Conservation (phyloP, 2,113 vertebrate genomes). For the Campylomormyrus tamandua region DNA sequence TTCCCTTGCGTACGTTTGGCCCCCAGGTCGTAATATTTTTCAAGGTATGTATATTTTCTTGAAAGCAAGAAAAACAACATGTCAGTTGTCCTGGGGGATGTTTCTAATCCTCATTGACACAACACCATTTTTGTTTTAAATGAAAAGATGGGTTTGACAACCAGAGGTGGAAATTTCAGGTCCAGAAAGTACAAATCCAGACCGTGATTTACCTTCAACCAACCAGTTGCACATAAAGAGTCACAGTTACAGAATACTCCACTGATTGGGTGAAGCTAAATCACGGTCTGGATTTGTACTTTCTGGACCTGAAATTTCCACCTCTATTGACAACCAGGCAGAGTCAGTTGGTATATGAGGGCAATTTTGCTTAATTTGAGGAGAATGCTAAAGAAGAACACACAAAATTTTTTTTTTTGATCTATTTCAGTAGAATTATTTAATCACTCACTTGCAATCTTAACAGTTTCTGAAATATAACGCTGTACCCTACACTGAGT, state of each 20-base stretch:
- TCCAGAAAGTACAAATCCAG: too few relatives aligned
- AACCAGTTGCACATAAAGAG: too few relatives aligned
- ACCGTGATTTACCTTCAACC: too few relatives aligned
- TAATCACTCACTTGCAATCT: background rate
- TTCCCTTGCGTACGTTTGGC: constrained; percentile 51
- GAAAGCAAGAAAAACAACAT: constrained; percentile 11
- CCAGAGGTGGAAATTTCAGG: too few relatives aligned
- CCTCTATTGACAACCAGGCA: background rate
- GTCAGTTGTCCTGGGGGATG: background rate
- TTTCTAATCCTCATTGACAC: background rate
- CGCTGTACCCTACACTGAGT: background rate
- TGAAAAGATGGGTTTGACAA: constrained; percentile 12
- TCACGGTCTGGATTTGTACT: too few relatives aligned
- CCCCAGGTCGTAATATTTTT: constrained; percentile 66
- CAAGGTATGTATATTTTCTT: constrained; percentile 61
- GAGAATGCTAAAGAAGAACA: background rate
- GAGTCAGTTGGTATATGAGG: background rate
- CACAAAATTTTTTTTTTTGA: background rate
- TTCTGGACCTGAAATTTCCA: too few relatives aligned
- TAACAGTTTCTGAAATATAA: background rate
- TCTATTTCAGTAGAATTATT: background rate
- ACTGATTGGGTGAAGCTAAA: too few relatives aligned
- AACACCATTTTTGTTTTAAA: background rate
- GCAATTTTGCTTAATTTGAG: background rate
- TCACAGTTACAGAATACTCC: too few relatives aligned